Evolutionary conservation across 2,113 vertebrate species (phyloP).

Genomic region (Tychaedon coryphoeus): DNA sequence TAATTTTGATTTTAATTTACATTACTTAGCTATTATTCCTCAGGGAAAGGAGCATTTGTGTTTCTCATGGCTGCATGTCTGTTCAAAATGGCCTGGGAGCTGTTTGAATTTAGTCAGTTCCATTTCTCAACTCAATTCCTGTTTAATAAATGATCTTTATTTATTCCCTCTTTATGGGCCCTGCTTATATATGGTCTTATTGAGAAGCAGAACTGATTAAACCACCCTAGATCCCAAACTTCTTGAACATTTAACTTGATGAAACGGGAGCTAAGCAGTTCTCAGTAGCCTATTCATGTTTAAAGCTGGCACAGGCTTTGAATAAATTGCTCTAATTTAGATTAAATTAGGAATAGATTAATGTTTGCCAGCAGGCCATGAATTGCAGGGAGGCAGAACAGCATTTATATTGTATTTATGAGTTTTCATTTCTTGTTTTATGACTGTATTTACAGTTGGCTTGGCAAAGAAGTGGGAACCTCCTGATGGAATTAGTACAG

Average conservation of each 20-base stretch:
- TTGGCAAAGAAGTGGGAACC: constrained; percentile 4
- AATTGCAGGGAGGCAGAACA: constrained; percentile 17
- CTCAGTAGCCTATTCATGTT: background rate
- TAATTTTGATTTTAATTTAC: constrained; percentile 33
- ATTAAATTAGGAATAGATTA: constrained; percentile 36
- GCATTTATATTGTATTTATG: constrained; percentile 12
- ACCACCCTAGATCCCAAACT: background rate
- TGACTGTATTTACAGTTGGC: constrained; percentile 35
- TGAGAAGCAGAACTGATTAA: background rate
- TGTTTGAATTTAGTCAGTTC: background rate
- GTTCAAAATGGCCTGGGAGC: background rate
- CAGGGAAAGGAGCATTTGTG: background rate
- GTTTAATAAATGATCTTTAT: background rate
- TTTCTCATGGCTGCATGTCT: background rate
- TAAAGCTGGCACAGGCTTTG: background rate
- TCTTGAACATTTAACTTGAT: background rate
- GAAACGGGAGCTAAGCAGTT: background rate
- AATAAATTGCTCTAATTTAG: constrained; percentile 43
- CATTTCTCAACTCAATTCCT: background rate
- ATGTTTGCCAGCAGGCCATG: background rate
- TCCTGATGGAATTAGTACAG: accelerated
- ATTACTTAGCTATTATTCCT: background rate
- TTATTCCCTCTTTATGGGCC: background rate
- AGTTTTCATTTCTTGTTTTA: constrained; percentile 37
- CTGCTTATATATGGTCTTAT: background rate